Conservation (phyloP, 1,140 invertebrate species). For the Elymnias hypermnestra region DNA sequence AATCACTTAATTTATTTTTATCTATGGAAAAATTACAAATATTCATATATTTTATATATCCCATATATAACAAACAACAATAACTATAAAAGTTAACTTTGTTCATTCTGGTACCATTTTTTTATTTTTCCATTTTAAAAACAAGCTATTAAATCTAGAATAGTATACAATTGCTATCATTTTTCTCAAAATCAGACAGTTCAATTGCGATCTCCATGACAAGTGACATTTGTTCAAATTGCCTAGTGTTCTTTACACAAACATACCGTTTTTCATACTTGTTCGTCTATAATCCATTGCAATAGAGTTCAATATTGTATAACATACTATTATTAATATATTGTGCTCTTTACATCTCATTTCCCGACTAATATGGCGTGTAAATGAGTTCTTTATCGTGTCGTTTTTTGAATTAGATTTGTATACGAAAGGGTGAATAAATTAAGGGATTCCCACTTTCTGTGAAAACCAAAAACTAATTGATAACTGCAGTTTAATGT, state of each 20-base stretch:
- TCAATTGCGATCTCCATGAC: slow-evolving; percentile 52
- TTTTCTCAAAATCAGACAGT: slow-evolving; percentile 66
- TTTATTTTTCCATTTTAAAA: no score
- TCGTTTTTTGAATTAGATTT: slow-evolving; percentile 63
- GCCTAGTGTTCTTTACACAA: slow-evolving; percentile 35
- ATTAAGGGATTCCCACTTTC: no score
- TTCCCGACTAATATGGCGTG: slow-evolving; percentile 65
- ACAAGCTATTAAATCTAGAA: no score
- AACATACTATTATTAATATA: no score
- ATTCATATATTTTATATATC: no score
- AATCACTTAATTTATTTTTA: no score
- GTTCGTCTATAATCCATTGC: not conserved
- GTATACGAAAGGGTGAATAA: slow-evolving; percentile 60
- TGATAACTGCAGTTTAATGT: slow-evolving; percentile 14
- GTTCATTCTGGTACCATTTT: no score
- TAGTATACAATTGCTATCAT: slow-evolving; percentile 20
- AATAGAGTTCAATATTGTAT: no score
- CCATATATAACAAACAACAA: no score
- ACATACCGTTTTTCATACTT: slow-evolving; percentile 15
- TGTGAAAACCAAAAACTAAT: no score
- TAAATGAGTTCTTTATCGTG: slow-evolving; percentile 73
- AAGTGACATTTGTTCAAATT: slow-evolving; percentile 72
- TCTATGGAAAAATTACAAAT: no score
- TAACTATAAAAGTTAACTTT: no score
- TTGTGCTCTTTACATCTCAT: slow-evolving; percentile 58